phyloP scores from a whole-genome alignment of 2,797 vertebrate species.

The Gila robusta region DNA sequence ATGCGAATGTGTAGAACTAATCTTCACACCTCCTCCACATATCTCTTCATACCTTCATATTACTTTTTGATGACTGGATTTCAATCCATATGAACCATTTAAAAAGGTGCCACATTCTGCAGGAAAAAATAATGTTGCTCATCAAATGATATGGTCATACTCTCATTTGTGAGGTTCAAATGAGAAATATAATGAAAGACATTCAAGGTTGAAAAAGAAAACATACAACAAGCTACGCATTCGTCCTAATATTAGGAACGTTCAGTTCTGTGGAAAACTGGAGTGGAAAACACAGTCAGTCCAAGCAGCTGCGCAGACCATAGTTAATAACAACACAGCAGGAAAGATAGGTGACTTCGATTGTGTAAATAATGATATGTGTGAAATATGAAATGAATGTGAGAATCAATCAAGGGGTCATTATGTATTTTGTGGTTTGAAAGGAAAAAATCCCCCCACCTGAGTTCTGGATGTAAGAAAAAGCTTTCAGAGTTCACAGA shows the following conservation, averaged over 20 bases:
- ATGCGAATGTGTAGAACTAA: not conserved
- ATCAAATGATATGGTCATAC: not conserved
- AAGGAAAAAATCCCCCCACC: not conserved
- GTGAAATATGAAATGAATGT: not conserved
- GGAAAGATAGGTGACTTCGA: not conserved
- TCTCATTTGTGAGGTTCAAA: not conserved
- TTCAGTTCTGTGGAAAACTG: not conserved
- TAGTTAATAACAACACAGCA: not conserved
- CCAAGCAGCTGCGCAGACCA: too few species aligned
- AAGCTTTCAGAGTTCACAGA: not conserved
- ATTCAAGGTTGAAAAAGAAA: not conserved
- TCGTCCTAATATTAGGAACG: not conserved
- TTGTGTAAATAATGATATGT: not conserved
- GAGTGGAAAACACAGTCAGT: not conserved
- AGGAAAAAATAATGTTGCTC: not conserved
- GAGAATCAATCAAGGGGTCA: not conserved
- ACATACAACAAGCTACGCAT: not conserved
- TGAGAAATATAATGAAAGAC: not conserved
- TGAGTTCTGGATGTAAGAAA: constrained; percentile 19
- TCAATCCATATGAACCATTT: not conserved
- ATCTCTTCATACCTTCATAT: not conserved
- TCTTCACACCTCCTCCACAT: not conserved
- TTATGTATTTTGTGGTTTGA: not conserved
- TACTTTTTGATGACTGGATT: constrained; percentile 4
- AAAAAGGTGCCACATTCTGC: not conserved